These are phyloP conservation scores for Poecilia picta DNA, from an alignment of 2,797 vertebrate genomes.

Conservation along the genomic window DNA sequence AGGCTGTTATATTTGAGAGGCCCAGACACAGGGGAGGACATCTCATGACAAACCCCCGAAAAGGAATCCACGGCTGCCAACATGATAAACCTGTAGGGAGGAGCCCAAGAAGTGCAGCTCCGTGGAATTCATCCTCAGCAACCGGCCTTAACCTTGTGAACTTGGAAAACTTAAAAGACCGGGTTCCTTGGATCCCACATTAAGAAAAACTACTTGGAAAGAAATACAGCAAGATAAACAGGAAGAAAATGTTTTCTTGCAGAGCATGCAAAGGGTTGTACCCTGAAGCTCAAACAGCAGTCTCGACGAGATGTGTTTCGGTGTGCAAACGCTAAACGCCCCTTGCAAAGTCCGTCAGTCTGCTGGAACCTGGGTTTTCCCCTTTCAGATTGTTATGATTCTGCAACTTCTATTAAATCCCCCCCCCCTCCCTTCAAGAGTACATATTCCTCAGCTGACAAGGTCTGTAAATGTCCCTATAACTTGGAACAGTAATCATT, in stretches of 20 bases:
- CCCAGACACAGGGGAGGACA: slow-evolving; percentile 61
- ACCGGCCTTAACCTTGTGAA: slow-evolving; percentile 52
- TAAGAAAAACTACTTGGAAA: slow-evolving; percentile 50
- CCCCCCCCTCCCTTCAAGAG: slow-evolving; percentile 87
- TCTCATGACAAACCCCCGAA: slow-evolving; percentile 49
- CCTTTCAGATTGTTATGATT: slow-evolving; percentile 82
- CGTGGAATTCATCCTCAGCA: slow-evolving; percentile 42
- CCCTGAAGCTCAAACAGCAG: slow-evolving; percentile 61
- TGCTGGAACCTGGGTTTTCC: slow-evolving; percentile 86
- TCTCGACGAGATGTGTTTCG: slow-evolving; percentile 76
- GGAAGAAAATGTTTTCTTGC: slow-evolving; percentile 69
- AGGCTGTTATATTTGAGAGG: slow-evolving; percentile 48
- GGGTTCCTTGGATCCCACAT: slow-evolving; percentile 39
- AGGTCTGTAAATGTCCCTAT: slow-evolving; percentile 83
- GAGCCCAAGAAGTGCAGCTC: slow-evolving; percentile 43
- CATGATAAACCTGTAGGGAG: slow-evolving; percentile 62
- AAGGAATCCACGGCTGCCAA: slow-evolving; percentile 52
- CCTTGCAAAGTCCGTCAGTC: slow-evolving; percentile 87
- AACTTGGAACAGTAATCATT: slow-evolving; percentile 85
- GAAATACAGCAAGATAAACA: slow-evolving; percentile 53
- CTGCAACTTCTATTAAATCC: slow-evolving; percentile 80
- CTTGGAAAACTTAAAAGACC: slow-evolving; percentile 64
- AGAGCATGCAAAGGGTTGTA: slow-evolving; percentile 58
- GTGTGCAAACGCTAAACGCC: slow-evolving; percentile 62
- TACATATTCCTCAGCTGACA: slow-evolving; percentile 80